These are phyloP conservation scores for Formicarius rufipectus DNA, from an alignment of 2,113 vertebrate genomes.

Conservation along the genomic window DNA sequence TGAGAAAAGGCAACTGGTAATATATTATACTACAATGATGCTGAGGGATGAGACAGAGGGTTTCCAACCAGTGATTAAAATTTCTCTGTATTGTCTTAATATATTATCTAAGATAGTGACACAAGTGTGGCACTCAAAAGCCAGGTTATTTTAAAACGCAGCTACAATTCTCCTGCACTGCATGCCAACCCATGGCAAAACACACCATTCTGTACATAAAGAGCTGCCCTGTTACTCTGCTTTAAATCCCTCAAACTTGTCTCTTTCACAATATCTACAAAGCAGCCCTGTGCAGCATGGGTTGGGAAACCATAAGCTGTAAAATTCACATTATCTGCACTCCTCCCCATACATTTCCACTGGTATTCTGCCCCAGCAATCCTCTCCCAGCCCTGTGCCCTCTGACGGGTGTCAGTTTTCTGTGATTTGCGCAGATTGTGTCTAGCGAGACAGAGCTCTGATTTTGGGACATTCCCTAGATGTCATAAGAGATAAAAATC, in stretches of 20 bases:
- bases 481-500: not conserved
- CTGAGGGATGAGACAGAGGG: not conserved
- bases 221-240: not conserved
- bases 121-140: not conserved
- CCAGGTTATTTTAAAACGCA: not conserved
- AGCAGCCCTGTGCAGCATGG: not conserved
- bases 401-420: not conserved
- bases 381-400: not conserved
- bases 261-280: not conserved
- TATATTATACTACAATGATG: not conserved
- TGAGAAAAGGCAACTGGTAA: not conserved
- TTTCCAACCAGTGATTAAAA: not conserved
- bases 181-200: not conserved
- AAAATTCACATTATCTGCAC: not conserved
- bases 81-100: not conserved
- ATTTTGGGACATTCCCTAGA: not conserved
- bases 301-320: not conserved
- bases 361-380: not conserved
- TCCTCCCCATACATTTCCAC: not conserved
- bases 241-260: not conserved
- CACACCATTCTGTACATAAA: not conserved
- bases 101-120: not conserved
- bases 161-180: not conserved
- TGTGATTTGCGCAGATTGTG: not conserved
- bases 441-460: not conserved